A percentile compares a stretch with the other conserved stretches of the same genome.
phyloP scores from a whole-genome alignment of 2,888 invertebrate genomes.

The Mellilla xanthometata region DNA sequence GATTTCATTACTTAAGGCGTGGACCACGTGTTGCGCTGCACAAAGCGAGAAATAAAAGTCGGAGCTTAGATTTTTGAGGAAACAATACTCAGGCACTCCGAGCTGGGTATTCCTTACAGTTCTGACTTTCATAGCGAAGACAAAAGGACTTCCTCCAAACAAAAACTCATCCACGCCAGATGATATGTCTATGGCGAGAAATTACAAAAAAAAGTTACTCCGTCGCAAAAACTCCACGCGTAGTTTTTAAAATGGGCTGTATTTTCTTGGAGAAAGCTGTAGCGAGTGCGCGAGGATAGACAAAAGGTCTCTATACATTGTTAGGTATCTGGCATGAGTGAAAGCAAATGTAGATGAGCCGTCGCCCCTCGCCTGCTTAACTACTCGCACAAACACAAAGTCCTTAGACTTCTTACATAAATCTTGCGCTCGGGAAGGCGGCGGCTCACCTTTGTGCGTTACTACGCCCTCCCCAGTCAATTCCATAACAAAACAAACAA shows the following conservation, averaged over 20 bases:
- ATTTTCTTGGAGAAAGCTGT: conserved; percentile 74
- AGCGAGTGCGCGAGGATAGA: conserved; percentile 72
- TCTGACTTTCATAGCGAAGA: conserved; percentile 76
- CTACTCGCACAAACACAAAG: conserved; percentile 80
- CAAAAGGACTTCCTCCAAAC: conserved; percentile 78
- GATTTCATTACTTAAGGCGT: conserved; percentile 69
- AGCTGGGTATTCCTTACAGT: conserved; percentile 75
- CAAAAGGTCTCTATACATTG: conserved; percentile 73
- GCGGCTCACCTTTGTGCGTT: conserved; percentile 49
- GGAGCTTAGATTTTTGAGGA: conserved; percentile 69
- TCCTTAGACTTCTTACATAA: conserved; percentile 81
- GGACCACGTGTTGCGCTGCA: conserved; percentile 68
- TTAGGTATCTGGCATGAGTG: conserved; percentile 66
- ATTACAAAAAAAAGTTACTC: conserved; percentile 72
- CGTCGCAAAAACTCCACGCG: conserved; percentile 50
- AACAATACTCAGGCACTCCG: conserved; percentile 70
- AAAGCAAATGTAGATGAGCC: conserved; percentile 77
- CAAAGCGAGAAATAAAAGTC: conserved; percentile 54
- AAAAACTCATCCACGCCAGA: conserved; percentile 80
- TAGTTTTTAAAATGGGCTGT: conserved; percentile 69
- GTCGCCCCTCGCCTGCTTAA: conserved; percentile 61
- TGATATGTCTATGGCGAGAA: conserved; percentile 81
- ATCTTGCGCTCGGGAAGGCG: conserved; percentile 70
- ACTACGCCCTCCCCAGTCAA: conserved; percentile 59
- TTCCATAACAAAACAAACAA: conserved; percentile 65